Evolutionary conservation across 2,888 invertebrate genomes (phyloP).

Genomic region (Thysanoteuthis rhombus): DNA sequence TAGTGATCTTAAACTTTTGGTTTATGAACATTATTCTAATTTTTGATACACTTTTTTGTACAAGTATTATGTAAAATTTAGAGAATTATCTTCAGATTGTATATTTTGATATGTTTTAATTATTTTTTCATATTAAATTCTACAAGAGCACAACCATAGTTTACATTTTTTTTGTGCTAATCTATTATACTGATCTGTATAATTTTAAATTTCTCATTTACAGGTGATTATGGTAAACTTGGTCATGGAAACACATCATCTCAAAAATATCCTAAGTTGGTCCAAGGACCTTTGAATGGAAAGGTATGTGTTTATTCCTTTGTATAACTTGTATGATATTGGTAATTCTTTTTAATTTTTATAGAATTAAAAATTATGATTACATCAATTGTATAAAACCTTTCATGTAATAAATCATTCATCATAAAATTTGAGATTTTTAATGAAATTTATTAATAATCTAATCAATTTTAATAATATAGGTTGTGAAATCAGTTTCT

Average conservation of each 20-base stretch:
- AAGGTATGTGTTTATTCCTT: conserved; percentile 67
- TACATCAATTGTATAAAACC: background rate
- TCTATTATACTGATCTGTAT: background rate
- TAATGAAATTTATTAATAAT: too few relatives aligned
- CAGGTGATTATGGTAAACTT: conserved; percentile 75
- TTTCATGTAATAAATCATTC: background rate
- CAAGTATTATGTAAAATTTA: background rate
- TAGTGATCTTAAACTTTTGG: too few relatives aligned
- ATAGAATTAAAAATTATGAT: background rate
- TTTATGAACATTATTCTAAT: too few relatives aligned
- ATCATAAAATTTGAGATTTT: too few relatives aligned
- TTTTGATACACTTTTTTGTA: too few relatives aligned
- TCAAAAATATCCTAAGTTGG: conserved; percentile 73
- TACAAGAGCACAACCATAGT: background rate
- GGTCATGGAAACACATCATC: conserved; percentile 76
- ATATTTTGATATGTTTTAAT: background rate
- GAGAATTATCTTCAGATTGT: background rate
- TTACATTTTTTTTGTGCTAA: background rate
- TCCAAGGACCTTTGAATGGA: conserved; percentile 72
- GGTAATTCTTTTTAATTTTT: background rate
- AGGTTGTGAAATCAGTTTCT: conserved; percentile 69
- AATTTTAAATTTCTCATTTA: conserved; percentile 33
- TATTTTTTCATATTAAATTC: background rate
- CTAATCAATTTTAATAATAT: conserved; percentile 27
- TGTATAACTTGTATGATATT: background rate